A percentile compares a stretch with the other conserved stretches of the same genome.
These are phyloP conservation scores for Tadarida brasiliensis DNA, from an alignment of 2,797 vertebrate species.

Conservation along the genomic window DNA sequence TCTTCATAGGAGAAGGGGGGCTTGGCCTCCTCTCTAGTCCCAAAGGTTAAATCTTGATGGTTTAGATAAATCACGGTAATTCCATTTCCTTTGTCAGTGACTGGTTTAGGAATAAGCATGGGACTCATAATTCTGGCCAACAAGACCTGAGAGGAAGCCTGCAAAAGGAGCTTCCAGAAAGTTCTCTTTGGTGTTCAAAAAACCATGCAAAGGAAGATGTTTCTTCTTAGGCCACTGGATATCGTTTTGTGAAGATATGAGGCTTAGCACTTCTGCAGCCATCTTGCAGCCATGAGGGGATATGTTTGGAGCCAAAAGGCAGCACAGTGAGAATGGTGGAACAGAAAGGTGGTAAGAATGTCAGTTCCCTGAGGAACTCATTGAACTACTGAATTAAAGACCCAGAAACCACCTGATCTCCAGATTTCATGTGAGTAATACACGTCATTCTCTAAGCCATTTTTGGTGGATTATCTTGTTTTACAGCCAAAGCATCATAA, in stretches of 20 bases:
- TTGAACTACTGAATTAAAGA: not conserved
- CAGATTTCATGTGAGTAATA: conserved; percentile 28
- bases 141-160: not conserved
- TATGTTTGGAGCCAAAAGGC: not conserved
- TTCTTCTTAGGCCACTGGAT: not conserved
- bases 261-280: not conserved
- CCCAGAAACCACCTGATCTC: not conserved
- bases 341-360: not conserved
- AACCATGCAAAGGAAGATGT: not conserved
- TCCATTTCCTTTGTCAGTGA: conserved; percentile 18
- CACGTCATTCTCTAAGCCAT: not conserved
- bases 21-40: not conserved
- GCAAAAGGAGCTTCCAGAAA: not conserved
- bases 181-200: conserved; percentile 29
- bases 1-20: not conserved
- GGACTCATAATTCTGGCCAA: not conserved
- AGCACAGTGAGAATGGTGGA: not conserved
- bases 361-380: not conserved
- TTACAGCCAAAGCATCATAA: not conserved
- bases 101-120: not conserved
- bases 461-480: not conserved
- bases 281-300: not conserved
- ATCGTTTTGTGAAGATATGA: not conserved
- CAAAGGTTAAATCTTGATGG: not conserved
- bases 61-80: not conserved